Percentiles rank a stretch among this genome's conserved stretches.
Conservation (phyloP, 2,888 invertebrate species). For the Ochropleura leucogaster region DNA sequence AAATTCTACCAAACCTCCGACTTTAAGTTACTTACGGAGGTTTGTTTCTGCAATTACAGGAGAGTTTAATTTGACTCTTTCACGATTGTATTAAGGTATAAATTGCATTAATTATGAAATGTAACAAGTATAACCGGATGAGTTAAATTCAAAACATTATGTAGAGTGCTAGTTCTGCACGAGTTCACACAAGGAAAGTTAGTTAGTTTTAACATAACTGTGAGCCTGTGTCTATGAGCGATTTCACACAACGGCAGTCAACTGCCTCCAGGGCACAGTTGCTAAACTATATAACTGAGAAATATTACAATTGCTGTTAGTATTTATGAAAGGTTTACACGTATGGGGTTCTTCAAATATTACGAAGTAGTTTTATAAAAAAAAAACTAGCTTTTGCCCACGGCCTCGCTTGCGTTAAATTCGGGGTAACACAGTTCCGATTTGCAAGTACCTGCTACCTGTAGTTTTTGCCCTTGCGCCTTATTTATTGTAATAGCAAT, state of each 20-base stretch:
- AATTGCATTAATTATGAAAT: neutral
- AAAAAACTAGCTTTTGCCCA: too few relatives aligned
- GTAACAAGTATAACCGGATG: neutral
- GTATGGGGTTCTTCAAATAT: too few relatives aligned
- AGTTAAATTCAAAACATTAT: constrained; percentile 12
- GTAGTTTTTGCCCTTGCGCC: too few relatives aligned
- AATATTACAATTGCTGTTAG: neutral
- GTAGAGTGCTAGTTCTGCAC: constrained; percentile 25
- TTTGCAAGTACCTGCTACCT: too few relatives aligned
- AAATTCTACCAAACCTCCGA: neutral
- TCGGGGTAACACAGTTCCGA: too few relatives aligned
- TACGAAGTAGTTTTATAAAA: neutral
- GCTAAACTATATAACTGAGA: constrained; percentile 21
- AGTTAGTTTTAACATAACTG: constrained; percentile 16
- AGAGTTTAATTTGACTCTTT: neutral
- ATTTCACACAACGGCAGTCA: constrained; percentile 20
- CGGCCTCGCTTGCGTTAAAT: too few relatives aligned
- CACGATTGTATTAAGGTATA: neutral
- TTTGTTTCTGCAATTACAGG: neutral
- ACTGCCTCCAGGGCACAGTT: constrained; percentile 14
- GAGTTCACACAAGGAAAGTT: constrained; percentile 41
- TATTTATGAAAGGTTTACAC: neutral
- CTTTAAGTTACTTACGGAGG: constrained; percentile 1
- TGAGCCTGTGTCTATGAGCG: constrained; percentile 32
- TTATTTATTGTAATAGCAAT: too few relatives aligned